Evolutionary conservation across 2,797 vertebrate genomes (phyloP), one percentile per base, ranked within the genome.

Genomic region (Pelochelys cantorii): DNA sequence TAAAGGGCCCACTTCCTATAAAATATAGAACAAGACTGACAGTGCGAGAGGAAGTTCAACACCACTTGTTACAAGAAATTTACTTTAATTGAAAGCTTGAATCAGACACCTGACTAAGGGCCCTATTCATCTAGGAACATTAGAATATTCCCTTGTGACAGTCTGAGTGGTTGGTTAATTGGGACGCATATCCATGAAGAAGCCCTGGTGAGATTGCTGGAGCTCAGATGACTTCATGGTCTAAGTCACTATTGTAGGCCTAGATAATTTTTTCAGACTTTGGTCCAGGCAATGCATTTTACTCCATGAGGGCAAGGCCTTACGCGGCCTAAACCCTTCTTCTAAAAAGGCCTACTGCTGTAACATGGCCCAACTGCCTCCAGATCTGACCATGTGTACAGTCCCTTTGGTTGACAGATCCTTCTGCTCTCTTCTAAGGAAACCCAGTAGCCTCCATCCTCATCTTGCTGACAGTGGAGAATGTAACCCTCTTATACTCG

Each of bases 381-480:
- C 83, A 88, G 31, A 48, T 54, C 85, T 53, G 55, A n/a, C 37
- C 53, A n/a, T 3, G 78, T 27, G 34, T 20, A 52, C 5, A 11
- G 2, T 14, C 34, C 9, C 79, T 91, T 95, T 78, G 57, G 3
- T 13, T 57, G 42, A 12, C 42, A 65, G 83, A 27, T 65, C 0
- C 79, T 87, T 84, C 92, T 52, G 83, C 34, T 77, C 87, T n/a
- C 57, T 53, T 88, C 2, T 29, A 74, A 37, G 48, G 3, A 31
- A 90, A 91, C 34, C 15, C 87, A 85, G 88, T 55, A 82, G 92
- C 90, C 68, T 52, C 42, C 55, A 42, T 77, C 86, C 62, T 57
- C 23, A 79, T 81, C 88, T 86, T 86, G 57, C 85, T 54, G 53
- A 54, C 11, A 54, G 53, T 82, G 4, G 60, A 90, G 60, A 54